Evolutionary conservation across 2,888 invertebrate species (phyloP).

Genomic region (Drepana falcataria): DNA sequence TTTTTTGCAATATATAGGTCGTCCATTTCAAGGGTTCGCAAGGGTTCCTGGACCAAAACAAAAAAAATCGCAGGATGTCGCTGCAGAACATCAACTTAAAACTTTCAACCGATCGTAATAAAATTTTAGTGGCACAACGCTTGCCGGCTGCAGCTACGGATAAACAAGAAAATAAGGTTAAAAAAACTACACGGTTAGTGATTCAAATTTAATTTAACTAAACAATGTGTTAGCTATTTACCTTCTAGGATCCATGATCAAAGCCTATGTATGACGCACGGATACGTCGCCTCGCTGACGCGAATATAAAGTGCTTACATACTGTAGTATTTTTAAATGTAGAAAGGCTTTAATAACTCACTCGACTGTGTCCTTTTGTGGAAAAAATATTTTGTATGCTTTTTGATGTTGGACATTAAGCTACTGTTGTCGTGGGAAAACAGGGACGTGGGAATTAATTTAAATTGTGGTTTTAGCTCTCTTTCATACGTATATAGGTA

Average conservation of each 20-base stretch:
- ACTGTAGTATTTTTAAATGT: conserved; percentile 30
- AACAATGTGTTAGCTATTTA: background rate
- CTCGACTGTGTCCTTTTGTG: conserved; percentile 17
- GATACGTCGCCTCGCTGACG: conserved; percentile 45
- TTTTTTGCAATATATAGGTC: no score
- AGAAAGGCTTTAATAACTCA: conserved; percentile 27
- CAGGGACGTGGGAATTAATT: conserved; percentile 12
- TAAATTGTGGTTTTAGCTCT: conserved; percentile 14
- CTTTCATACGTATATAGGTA: no score
- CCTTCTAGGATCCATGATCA: conserved; percentile 2
- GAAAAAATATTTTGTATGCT: conserved; percentile 21
- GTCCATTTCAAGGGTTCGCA: no score
- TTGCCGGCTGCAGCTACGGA: no score
- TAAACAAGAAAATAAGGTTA: no score
- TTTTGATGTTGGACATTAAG: conserved; percentile 18
- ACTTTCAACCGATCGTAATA: no score
- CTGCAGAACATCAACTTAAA: no score
- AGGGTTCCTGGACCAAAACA: no score
- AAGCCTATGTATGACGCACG: conserved; percentile 43
- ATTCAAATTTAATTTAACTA: background rate
- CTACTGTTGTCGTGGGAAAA: conserved; percentile 17
- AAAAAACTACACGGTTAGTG: no score
- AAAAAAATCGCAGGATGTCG: no score
- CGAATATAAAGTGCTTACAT: conserved; percentile 51
- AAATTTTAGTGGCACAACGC: no score